These are phyloP conservation scores for Helicoverpa zea DNA, from an alignment of 1,140 invertebrate genomes.

Conservation along the genomic window DNA sequence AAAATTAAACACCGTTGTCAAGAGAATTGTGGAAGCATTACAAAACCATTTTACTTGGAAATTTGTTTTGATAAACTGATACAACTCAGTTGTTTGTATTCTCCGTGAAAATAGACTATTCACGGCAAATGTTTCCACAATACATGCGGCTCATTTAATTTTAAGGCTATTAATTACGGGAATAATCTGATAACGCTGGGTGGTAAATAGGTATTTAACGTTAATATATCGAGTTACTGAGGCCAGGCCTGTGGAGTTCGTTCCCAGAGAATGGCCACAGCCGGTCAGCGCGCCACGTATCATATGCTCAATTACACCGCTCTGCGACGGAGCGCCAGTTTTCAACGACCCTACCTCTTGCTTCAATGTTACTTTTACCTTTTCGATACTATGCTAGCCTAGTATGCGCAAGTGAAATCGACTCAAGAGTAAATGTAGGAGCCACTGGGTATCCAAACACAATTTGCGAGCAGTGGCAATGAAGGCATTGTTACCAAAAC, in stretches of 20 bases:
- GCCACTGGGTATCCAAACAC: constrained; percentile 4
- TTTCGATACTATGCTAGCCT: constrained; percentile 47
- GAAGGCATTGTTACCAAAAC: constrained; percentile 30
- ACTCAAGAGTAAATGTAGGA: constrained; percentile 1
- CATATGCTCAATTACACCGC: constrained; percentile 77
- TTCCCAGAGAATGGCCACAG: constrained; percentile 66
- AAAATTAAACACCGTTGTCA: constrained; percentile 1
- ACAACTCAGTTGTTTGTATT: constrained; percentile 11
- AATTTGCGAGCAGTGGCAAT: neutral
- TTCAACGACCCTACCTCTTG: constrained; percentile 44
- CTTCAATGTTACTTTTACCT: constrained; percentile 44
- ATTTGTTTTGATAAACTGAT: constrained; percentile 23
- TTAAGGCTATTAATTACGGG: neutral
- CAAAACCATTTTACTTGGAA: constrained; percentile 14
- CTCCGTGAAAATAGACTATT: constrained; percentile 13
- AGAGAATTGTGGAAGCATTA: neutral
- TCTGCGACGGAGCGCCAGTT: constrained; percentile 53
- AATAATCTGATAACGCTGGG: constrained; percentile 32
- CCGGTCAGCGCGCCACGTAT: constrained; percentile 69
- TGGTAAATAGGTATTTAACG: constrained; percentile 29
- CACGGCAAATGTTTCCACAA: neutral
- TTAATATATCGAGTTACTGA: constrained; percentile 32
- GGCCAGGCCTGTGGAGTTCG: constrained; percentile 59
- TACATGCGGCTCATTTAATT: constrained; percentile 20
- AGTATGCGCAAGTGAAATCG: neutral